These are phyloP conservation scores for Tragelaphus scriptus DNA, from an alignment of 2,113 vertebrate genomes.

Conservation along the genomic window DNA sequence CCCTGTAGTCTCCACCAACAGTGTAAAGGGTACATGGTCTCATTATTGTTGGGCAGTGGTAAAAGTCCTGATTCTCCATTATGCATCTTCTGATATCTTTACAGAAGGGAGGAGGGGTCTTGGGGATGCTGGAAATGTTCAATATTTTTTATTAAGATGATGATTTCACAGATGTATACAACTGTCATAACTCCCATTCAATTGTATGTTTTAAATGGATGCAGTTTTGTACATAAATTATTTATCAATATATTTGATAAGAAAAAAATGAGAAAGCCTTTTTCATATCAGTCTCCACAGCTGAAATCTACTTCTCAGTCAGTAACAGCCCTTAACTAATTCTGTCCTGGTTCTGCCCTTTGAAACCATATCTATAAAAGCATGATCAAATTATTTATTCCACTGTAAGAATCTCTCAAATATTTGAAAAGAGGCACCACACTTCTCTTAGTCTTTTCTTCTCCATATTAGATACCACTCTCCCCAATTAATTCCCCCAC, in stretches of 20 bases:
- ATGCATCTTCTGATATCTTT: neutral
- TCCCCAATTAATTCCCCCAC: neutral
- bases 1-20: neutral
- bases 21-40: neutral
- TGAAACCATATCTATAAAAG: neutral
- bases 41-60: neutral
- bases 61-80: neutral
- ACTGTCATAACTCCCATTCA: neutral
- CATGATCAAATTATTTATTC: neutral
- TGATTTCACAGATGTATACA: neutral
- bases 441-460: neutral
- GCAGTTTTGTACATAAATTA: neutral
- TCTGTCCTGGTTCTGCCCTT: neutral
- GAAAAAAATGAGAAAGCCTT: neutral
- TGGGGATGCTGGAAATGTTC: neutral
- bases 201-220: neutral
- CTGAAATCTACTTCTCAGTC: neutral
- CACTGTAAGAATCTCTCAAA: neutral
- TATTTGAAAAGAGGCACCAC: neutral
- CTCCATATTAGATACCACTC: neutral
- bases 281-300: neutral
- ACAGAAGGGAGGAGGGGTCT: neutral
- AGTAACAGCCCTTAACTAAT: neutral
- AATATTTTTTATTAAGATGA: neutral
- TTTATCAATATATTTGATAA: neutral